phyloP scores from a whole-genome alignment of 1,140 invertebrate species.

The Onthophagus taurus region DNA sequence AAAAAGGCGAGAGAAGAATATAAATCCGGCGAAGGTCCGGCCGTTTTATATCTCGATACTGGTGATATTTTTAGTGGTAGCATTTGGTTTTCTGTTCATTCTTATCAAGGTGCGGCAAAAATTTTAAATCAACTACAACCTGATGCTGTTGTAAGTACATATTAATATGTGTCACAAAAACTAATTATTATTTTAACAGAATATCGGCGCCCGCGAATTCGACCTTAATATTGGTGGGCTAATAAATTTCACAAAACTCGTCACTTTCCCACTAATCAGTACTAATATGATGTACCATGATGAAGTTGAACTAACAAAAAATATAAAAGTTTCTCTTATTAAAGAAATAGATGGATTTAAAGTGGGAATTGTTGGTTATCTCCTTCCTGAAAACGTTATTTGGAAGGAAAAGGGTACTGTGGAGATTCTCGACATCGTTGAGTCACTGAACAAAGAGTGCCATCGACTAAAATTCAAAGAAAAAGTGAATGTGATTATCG shows the following conservation, averaged over 20 bases:
- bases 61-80: constrained; percentile 2
- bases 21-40: too few relatives aligned
- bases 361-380: constrained; percentile 81
- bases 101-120: too few relatives aligned
- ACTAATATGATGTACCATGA: too few relatives aligned
- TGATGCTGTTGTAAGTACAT: too few relatives aligned
- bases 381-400: too few relatives aligned
- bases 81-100: constrained; percentile 3
- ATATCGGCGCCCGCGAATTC: too few relatives aligned
- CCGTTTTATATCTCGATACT: background rate
- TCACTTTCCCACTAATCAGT: too few relatives aligned
- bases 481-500: constrained; percentile 76
- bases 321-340: constrained; percentile 37
- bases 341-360: constrained; percentile 51
- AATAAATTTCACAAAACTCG: too few relatives aligned
- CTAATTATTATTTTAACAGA: too few relatives aligned
- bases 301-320: constrained; percentile 50
- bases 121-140: too few relatives aligned
- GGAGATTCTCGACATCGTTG: constrained; percentile 50
- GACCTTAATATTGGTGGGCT: too few relatives aligned
- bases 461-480: constrained; percentile 44
- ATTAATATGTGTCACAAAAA: background rate
- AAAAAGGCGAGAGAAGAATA: background rate
- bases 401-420: constrained; percentile 66
- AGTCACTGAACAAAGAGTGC: constrained; percentile 63